Evolutionary conservation across 1,140 invertebrate genomes (phyloP).

Genomic region (Rhagoletis pomonella): DNA sequence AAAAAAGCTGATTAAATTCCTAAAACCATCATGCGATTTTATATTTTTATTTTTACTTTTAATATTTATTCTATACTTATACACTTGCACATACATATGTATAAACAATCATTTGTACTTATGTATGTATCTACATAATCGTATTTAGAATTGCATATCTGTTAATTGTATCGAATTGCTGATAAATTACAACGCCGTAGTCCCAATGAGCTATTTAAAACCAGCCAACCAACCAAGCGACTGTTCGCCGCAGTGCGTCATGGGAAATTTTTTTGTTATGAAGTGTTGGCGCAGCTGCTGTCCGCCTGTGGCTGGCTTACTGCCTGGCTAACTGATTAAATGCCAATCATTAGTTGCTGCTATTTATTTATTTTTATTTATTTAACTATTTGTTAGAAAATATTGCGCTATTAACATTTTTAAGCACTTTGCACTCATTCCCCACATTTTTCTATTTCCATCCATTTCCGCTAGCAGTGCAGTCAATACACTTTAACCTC

Average conservation of each 20-base stretch:
- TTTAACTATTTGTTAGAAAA: not conserved
- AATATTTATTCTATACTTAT: too few relatives aligned
- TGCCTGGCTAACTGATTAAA: conserved; percentile 22
- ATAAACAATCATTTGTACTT: not conserved
- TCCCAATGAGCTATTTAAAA: not conserved
- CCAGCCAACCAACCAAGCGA: not conserved
- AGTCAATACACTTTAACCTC: not conserved
- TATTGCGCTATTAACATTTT: not conserved
- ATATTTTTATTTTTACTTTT: not conserved
- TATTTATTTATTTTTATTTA: not conserved
- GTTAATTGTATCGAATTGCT: conserved; percentile 20
- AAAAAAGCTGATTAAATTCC: conserved; percentile 14
- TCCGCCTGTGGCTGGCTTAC: not conserved
- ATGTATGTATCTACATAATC: not conserved
- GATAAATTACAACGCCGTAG: not conserved
- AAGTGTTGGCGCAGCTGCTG: not conserved
- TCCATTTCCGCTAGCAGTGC: not conserved
- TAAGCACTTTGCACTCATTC: not conserved
- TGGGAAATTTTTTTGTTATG: not conserved
- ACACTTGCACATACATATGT: not conserved
- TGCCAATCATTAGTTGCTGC: not conserved
- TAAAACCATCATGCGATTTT: not conserved
- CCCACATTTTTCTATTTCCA: not conserved
- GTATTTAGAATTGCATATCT: not conserved
- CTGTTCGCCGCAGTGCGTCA: not conserved